phyloP scores from a whole-genome alignment of 2,888 invertebrate genomes.

The Rapana venosa region DNA sequence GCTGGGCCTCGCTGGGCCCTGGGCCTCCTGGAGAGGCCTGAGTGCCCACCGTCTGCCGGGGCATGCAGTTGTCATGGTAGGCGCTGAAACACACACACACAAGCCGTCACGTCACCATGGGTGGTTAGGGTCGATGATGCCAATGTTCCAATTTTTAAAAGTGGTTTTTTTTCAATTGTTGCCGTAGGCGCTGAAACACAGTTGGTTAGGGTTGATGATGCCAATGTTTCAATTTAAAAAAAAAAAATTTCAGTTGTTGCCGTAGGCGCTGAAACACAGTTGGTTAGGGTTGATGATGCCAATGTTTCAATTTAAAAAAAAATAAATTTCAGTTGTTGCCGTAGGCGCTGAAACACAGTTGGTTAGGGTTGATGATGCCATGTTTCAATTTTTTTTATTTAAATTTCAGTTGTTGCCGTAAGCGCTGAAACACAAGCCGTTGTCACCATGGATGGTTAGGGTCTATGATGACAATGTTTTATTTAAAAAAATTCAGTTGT shows the following conservation, averaged over 20 bases:
- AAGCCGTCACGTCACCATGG: not conserved
- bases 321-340: not conserved
- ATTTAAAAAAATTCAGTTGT: not conserved
- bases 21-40: conserved; percentile 44
- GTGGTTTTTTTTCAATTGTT: not conserved
- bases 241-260: not conserved
- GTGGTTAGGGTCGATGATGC: no score
- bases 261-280: not conserved
- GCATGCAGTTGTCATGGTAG: conserved; percentile 69
- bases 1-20: conserved; percentile 58
- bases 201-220: no score
- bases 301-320: no score
- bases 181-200: not conserved
- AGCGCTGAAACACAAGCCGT: no score
- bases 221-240: no score
- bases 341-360: not conserved
- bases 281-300: no score
- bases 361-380: no score
- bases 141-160: no score
- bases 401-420: not conserved
- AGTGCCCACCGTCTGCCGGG: conserved; percentile 53
- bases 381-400: no score
- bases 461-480: no score
- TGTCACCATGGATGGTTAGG: no score
- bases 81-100: conserved; percentile 53